Evolutionary conservation across 2,113 vertebrate genomes (phyloP), one percentile per base, ranked within the genome.

Genomic region (Podarcis cretensis): DNA sequence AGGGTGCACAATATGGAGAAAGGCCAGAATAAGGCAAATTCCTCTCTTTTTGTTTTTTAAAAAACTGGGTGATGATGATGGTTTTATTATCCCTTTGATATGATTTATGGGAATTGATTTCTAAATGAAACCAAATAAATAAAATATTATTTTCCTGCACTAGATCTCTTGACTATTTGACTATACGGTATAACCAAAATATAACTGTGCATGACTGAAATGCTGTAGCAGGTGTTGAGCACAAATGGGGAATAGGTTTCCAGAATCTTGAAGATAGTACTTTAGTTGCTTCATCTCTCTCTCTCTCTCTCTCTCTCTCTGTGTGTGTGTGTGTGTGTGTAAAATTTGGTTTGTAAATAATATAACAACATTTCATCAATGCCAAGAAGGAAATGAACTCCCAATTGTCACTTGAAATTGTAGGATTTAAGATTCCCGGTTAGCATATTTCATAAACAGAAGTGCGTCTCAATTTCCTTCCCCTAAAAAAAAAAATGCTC

Each of bases 391-490:
- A 83, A 91, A 84, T 92, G 54, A n/a, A 12, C 92, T 92, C 87
- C 71, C 90, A 83, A 74, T 0, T 65, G 25, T 91, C 84, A 43
- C 80, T 82, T 88, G 83, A 76, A 40, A 92, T 92, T 92, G 92
- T 54, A 93, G 93, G 9, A 89, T 87, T 94, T 91, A 91, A 93
- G 83, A 92, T 90, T 95, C 94, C 90, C 75, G 32, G 43, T 91
- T 85, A 90, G 69, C 88, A 54, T 91, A 86, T 90, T 91, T 92
- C 83, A 69, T 88, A 91, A 54, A 86, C 88, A 35, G 57, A 89
- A 82, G 65, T 87, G 69, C 90, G 27, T 63, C 5, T 82, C 16
- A 2, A n/a, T 48, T 37, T n/a, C 54, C 54, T 54, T 32, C 43
- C 43, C 80, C 87, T 74, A 81, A 69, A 48, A 54, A 81, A 69